Evolutionary conservation across 2,888 invertebrate species (phyloP), one percentile per base, ranked within the genome.

Genomic region (Drosophila atripex): DNA sequence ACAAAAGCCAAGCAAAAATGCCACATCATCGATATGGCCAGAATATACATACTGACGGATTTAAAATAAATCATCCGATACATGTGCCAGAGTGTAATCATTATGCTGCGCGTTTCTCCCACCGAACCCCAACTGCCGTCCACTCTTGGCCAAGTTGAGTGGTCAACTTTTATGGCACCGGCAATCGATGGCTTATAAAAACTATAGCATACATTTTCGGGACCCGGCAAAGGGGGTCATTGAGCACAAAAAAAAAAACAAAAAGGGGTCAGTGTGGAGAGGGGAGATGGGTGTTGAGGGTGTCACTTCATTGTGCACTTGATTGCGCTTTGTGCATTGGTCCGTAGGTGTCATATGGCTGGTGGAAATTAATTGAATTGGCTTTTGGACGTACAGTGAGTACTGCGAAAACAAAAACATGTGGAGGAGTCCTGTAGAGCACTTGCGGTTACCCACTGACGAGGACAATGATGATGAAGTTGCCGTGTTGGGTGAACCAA

Each of bases 311-410:
- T 64, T 66, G 64, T 72, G 64, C 73, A 61, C 46, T 39, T 64
- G 73, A 58, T 61, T 59, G 51, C 71, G 78, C 82, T 61, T 50
- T 75, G 88, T 87, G 74, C 83, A 82, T 45, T 76, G 77, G 83
- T 71, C 88, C 82, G 75, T 72, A 76, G 82, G 82, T 82, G 82
- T 88, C 86, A 82, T 82, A 88, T 88, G 80, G 78, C 73, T 64
- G 63, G 71, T 84, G 83, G 73, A 88, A 84, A 86, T 84, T 84
- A 84, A 88, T 84, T 88, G 88, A 86, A 88, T 88, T 84, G 84
- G 75, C 84, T 88, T 88, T 85, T 70, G 71, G 73, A 43, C 43
- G 43, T 71, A 59, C 32, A 59, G 56, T 46, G 43, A 50, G 58
- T n/a, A 54, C 50, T 49, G 66, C 25, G 54, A 66, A 68, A 66